These are phyloP conservation scores for Drosophila anomalata DNA, from an alignment of 2,888 invertebrate genomes.

Conservation along the genomic window DNA sequence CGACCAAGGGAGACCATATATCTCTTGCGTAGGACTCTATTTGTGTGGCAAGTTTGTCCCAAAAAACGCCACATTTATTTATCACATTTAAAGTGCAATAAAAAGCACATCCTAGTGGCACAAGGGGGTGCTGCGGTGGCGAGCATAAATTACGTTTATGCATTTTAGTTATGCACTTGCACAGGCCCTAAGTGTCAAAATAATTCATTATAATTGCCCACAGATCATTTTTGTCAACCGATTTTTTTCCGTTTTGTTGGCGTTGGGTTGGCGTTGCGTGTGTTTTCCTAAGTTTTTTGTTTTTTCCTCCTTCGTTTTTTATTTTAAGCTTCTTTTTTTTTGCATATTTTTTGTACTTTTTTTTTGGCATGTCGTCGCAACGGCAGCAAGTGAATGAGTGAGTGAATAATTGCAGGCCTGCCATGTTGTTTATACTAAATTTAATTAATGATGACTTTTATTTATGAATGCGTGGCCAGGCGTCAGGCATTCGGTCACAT, in stretches of 20 bases:
- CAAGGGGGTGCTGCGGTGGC: slow-evolving; percentile 36
- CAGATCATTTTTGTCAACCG: slow-evolving; percentile 77
- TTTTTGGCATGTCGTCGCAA: slow-evolving; percentile 32
- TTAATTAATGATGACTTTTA: slow-evolving; percentile 78
- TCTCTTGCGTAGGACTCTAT: slow-evolving; percentile 26
- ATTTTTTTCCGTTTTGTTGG: slow-evolving; percentile 30
- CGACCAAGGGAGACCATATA: slow-evolving; percentile 8
- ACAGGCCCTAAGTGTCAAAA: slow-evolving; percentile 76
- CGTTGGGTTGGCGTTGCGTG: slow-evolving; percentile 49
- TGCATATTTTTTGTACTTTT: slow-evolving; percentile 22
- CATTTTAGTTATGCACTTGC: slow-evolving; percentile 68
- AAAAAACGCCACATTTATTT: slow-evolving; percentile 68
- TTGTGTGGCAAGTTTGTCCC: slow-evolving; percentile 13
- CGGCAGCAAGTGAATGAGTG: slow-evolving; percentile 50
- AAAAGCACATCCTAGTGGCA: slow-evolving; percentile 73
- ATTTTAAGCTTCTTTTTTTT: slow-evolving; percentile 33
- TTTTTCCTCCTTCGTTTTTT: slow-evolving; percentile 15
- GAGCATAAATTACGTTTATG: slow-evolving; percentile 76
- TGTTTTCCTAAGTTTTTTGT: slow-evolving; percentile 55
- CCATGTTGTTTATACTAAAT: slow-evolving; percentile 74
- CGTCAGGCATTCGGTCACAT: slow-evolving; percentile 61
- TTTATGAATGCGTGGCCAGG: slow-evolving; percentile 68
- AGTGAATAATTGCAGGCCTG: slow-evolving; percentile 75
- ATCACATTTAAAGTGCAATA: slow-evolving; percentile 82
- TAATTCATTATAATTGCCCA: slow-evolving; percentile 83